Evolutionary conservation across 2,797 vertebrate genomes (phyloP).

Genomic region (Anguilla obscura): DNA sequence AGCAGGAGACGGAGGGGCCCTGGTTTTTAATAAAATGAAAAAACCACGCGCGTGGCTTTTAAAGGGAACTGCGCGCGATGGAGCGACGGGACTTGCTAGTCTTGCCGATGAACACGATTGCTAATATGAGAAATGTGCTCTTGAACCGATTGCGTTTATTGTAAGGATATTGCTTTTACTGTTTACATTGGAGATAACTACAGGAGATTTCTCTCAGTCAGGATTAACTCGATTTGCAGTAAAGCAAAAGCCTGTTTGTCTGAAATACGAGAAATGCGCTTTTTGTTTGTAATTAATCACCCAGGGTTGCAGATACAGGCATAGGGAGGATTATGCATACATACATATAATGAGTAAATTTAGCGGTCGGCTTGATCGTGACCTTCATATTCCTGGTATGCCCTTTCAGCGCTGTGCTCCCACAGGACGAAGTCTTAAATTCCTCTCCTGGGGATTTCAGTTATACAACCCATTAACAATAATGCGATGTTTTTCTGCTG

Average conservation of each 20-base stretch:
- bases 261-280: conserved; percentile 20
- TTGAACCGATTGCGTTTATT: conserved; percentile 55
- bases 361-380: not conserved
- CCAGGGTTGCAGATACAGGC: not conserved
- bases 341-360: not conserved
- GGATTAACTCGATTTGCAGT: conserved; percentile 36
- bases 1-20: conserved; percentile 30
- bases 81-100: conserved; percentile 41
- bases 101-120: conserved; percentile 51
- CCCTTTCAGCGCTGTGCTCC: not conserved
- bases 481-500: not conserved
- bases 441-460: not conserved
- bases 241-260: conserved; percentile 25
- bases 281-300: conserved; percentile 19
- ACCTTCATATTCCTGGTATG: not conserved
- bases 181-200: conserved; percentile 55
- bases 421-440: not conserved
- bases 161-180: conserved; percentile 41
- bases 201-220: conserved; percentile 56
- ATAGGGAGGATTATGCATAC: not conserved
- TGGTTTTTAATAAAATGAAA: conserved; percentile 2
- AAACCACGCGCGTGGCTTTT: not conserved
- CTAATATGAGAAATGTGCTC: conserved; percentile 44
- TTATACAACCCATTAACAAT: not conserved
- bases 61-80: conserved; percentile 24